Percentiles rank a stretch among this genome's conserved stretches.
Evolutionary conservation across 2,888 invertebrate genomes (phyloP).

Genomic region (Tribolium freemani): DNA sequence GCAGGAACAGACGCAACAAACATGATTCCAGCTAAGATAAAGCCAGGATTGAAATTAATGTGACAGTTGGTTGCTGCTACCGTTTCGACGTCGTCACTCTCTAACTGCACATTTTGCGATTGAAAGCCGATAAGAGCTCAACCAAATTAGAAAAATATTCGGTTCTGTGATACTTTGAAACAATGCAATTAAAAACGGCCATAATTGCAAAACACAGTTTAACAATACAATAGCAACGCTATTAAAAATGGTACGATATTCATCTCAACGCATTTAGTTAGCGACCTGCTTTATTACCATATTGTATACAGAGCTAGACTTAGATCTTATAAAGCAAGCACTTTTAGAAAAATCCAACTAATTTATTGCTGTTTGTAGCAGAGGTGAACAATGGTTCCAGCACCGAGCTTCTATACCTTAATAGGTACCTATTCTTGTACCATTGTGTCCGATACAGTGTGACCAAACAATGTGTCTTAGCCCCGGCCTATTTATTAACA

Average conservation of each 20-base stretch:
- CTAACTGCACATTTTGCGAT: constrained; percentile 25
- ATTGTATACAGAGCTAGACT: constrained; percentile 55
- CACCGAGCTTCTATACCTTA: constrained; percentile 55
- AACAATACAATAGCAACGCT: constrained; percentile 57
- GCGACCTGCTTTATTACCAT: constrained; percentile 59
- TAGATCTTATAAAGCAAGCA: constrained; percentile 58
- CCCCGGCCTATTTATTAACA: constrained; percentile 20
- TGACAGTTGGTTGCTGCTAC: constrained; percentile 52
- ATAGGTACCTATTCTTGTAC: constrained; percentile 58
- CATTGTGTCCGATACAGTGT: constrained; percentile 58
- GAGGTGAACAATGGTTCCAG: constrained; percentile 59
- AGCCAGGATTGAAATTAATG: constrained; percentile 50
- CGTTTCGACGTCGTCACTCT: constrained; percentile 49
- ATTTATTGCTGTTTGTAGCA: constrained; percentile 59
- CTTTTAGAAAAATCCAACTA: constrained; percentile 57
- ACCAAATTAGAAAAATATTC: too few species aligned
- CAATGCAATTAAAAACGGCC: constrained; percentile 45
- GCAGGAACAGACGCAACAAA: constrained; percentile 28
- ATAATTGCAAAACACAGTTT: constrained; percentile 44
- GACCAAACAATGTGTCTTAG: constrained; percentile 57
- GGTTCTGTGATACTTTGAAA: constrained; percentile 3
- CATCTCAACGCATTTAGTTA: constrained; percentile 56
- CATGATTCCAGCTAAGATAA: constrained; percentile 23
- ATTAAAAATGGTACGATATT: constrained; percentile 56
- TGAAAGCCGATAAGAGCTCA: too few species aligned